A percentile compares a stretch with the other conserved stretches of the same genome.
phyloP scores from a whole-genome alignment of 2,113 vertebrate genomes.

The Zapus hudsonius region DNA sequence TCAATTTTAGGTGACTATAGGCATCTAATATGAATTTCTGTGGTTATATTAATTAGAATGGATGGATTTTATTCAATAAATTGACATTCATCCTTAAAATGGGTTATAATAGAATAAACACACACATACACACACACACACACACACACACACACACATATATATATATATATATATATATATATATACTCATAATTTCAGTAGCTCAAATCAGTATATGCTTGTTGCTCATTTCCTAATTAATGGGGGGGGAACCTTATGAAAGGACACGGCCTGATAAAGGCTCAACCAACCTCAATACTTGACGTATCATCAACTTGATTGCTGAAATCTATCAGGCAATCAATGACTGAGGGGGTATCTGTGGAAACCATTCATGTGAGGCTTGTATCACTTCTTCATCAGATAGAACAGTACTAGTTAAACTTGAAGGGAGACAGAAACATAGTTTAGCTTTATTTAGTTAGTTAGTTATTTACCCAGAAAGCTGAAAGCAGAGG shows the following conservation, averaged over 20 bases:
- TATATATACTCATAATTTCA: not conserved
- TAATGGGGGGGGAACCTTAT: not conserved
- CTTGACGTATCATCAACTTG: not conserved
- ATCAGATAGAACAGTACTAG: not conserved
- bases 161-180: too few species aligned
- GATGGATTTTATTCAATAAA: not conserved
- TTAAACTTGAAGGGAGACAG: not conserved
- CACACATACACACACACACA: not conserved
- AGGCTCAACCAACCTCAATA: not conserved
- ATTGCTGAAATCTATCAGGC: not conserved
- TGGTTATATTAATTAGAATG: not conserved
- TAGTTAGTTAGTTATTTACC: not conserved
- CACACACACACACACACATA: not conserved
- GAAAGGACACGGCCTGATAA: not conserved
- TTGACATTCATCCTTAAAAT: not conserved
- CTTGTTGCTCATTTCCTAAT: not conserved
- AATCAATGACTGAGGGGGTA: not conserved
- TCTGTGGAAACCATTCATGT: not conserved
- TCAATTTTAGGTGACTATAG: not conserved
- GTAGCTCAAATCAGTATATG: not conserved
- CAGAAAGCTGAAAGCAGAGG: not conserved
- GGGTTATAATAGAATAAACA: not conserved
- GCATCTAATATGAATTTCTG: not conserved
- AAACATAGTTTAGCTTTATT: not conserved
- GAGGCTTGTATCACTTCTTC: not conserved